phyloP scores from a whole-genome alignment of 35 echinoderm and acorn worm species.

The Apostichopus californicus region DNA sequence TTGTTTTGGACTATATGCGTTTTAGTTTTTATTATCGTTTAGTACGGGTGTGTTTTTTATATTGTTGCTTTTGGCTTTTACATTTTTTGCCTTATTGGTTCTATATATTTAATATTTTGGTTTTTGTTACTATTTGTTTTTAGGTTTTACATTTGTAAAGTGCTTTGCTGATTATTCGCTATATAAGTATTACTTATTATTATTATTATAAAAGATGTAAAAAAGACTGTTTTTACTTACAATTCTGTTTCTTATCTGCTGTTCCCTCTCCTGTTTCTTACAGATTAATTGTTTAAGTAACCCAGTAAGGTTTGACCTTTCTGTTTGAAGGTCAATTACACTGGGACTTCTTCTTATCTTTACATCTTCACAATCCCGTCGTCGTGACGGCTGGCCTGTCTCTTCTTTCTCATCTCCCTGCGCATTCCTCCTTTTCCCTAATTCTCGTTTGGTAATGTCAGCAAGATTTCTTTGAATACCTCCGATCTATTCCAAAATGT shows the following conservation, averaged over 20 bases:
- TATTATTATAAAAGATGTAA: too few relatives aligned
- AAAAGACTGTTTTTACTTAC: neutral
- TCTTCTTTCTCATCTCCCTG: neutral
- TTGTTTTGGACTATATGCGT: too few relatives aligned
- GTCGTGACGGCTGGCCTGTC: neutral
- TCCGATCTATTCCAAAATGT: neutral
- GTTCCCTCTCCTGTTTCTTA: constrained; percentile 51
- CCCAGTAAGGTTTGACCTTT: constrained; percentile 35
- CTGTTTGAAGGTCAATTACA: constrained; percentile 40
- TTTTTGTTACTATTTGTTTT: too few relatives aligned
- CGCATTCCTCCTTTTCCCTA: neutral
- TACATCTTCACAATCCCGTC: neutral
- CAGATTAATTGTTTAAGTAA: constrained; percentile 33
- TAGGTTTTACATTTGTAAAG: too few relatives aligned
- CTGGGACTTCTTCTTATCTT: constrained; percentile 2
- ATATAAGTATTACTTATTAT: too few relatives aligned
- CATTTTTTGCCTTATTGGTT: too few relatives aligned
- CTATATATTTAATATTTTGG: too few relatives aligned
- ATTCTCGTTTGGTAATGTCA: constrained; percentile 26
- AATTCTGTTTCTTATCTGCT: constrained; percentile 38
- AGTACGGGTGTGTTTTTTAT: too few relatives aligned
- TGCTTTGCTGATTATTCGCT: too few relatives aligned
- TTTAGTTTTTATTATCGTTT: too few relatives aligned
- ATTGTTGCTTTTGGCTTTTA: too few relatives aligned
- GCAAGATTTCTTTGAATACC: constrained; percentile 26